A percentile compares a stretch with the other conserved stretches of the same genome.
These are phyloP conservation scores for Belgica antarctica DNA, from an alignment of 2,888 invertebrate species.

Conservation along the genomic window DNA sequence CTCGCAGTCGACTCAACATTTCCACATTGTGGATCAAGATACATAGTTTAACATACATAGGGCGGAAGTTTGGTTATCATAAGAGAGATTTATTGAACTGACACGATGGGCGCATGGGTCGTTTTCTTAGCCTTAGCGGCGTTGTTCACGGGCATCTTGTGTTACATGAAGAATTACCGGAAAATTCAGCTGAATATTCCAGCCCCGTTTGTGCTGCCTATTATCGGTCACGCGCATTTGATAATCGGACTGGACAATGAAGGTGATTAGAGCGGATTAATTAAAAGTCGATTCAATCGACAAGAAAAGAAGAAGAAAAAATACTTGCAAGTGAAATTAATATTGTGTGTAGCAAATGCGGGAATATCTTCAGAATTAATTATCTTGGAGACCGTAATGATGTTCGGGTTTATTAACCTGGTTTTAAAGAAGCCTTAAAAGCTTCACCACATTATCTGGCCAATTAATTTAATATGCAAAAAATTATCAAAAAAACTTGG, in stretches of 20 bases:
- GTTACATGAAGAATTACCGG: slow-evolving; percentile 24
- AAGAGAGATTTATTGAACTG: slow-evolving; percentile 46
- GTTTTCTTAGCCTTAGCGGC: slow-evolving; percentile 46
- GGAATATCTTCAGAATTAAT: no score
- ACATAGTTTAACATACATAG: not conserved
- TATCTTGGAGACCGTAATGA: no score
- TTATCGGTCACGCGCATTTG: slow-evolving; percentile 43
- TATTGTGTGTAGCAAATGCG: no score
- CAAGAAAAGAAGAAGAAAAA: no score
- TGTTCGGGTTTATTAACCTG: no score
- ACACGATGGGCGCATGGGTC: slow-evolving; percentile 53
- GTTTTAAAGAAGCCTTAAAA: no score
- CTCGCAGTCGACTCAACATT: not conserved
- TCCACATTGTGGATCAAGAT: not conserved
- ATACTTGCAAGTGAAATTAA: no score
- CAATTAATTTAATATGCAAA: no score
- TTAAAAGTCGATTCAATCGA: no score
- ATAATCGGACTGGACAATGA: slow-evolving; percentile 44
- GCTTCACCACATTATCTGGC: no score
- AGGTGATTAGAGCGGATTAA: no score
- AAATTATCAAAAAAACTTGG: no score
- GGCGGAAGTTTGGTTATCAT: slow-evolving; percentile 48
- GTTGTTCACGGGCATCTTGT: slow-evolving; percentile 32
- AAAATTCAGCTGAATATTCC: slow-evolving; percentile 42
- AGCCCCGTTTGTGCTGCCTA: slow-evolving; percentile 26